Conservation (phyloP, 1,140 invertebrate genomes). For the Penaeus japonicus region DNA sequence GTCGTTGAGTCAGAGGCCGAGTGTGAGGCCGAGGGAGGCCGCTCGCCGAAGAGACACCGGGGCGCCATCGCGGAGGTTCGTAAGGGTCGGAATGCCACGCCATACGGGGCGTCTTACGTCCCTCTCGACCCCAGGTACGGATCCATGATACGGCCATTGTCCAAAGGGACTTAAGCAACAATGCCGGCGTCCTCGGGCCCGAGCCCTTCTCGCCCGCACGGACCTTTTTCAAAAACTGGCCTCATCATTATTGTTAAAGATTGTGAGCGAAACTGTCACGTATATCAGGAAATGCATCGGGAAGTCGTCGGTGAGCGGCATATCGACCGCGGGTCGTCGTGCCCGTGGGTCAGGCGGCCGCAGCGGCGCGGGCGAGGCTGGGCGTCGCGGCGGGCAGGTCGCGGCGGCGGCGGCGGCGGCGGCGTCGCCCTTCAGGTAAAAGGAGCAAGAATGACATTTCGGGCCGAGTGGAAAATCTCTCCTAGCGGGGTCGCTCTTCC, state of each 20-base stretch:
- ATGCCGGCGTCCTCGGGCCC: slow-evolving; percentile 36
- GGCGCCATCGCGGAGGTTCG: background rate
- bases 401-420: too few species aligned
- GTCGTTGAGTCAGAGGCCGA: too few species aligned
- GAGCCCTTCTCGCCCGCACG: slow-evolving; percentile 35
- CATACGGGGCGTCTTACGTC: background rate
- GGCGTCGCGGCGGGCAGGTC: too few species aligned
- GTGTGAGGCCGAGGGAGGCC: too few species aligned
- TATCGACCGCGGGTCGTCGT: background rate
- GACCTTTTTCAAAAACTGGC: slow-evolving; percentile 2
- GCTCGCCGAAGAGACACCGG: too few species aligned
- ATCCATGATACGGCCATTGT: slow-evolving; percentile 44
- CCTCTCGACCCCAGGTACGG: background rate
- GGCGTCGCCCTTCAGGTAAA: too few species aligned
- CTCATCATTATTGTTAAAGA: slow-evolving; percentile 52
- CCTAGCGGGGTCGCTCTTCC: too few species aligned
- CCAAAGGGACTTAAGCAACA: slow-evolving; percentile 43
- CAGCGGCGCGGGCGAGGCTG: background rate
- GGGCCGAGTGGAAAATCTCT: too few species aligned
- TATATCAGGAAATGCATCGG: background rate
- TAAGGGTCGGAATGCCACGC: background rate
- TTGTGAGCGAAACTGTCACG: slow-evolving; percentile 8
- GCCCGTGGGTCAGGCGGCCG: background rate
- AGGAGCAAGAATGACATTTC: too few species aligned
- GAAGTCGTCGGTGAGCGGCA: background rate